phyloP scores from a whole-genome alignment of 2,797 vertebrate species.

The Propithecus perrieri region DNA sequence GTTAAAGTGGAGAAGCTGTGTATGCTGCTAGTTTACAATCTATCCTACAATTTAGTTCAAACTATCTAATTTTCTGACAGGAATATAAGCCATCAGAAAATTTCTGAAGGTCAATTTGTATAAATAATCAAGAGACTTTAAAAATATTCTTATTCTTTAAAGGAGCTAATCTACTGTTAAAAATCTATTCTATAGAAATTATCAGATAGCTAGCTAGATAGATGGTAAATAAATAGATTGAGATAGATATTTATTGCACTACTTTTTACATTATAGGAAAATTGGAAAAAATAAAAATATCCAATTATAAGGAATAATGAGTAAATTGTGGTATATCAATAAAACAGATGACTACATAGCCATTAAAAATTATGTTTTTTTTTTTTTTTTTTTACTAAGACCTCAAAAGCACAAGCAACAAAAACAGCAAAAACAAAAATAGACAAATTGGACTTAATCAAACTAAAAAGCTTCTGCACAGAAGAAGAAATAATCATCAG shows the following conservation, averaged over 20 bases:
- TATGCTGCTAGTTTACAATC: neutral
- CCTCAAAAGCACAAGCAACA: neutral
- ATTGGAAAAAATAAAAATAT: neutral
- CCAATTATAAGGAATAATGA: neutral
- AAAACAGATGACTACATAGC: neutral
- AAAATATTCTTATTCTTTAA: slow-evolving; percentile 22
- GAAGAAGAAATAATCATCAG: neutral
- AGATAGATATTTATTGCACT: neutral
- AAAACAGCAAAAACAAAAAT: neutral
- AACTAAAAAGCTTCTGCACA: neutral
- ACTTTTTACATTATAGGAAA: neutral
- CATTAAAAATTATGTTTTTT: neutral
- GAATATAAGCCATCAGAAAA: neutral
- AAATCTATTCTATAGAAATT: neutral
- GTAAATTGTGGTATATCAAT: neutral
- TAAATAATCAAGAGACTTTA: neutral
- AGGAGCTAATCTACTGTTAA: neutral
- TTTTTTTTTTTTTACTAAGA: neutral
- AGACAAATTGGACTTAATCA: neutral
- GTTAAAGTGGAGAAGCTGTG: neutral
- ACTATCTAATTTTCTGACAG: neutral
- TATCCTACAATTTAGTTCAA: neutral
- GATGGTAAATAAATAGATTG: neutral
- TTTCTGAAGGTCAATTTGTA: neutral
- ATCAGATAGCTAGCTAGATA: neutral